Base-by-base conservation (phyloP, 1,140 invertebrate species). In the Drosophila kohkoa region DNA sequence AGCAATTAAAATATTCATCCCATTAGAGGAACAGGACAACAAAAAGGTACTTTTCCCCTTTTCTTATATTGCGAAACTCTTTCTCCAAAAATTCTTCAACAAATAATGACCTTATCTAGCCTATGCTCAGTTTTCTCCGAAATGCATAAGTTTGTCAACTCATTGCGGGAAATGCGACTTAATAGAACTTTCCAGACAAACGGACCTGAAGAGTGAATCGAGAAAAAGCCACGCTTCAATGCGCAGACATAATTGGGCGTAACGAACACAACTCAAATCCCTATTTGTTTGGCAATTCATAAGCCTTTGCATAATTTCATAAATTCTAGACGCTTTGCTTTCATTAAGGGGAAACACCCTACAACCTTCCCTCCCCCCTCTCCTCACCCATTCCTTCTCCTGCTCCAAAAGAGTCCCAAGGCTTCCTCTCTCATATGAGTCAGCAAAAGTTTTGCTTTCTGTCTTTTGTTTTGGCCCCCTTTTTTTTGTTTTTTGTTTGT, bases 221-320 rank as follows among this genome's bases (percentile, higher is more conserved):
- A 13, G 8, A 49, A 10, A 49, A 49, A 11, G n/a, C 2, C 28
- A 32, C 51, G 28, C 51, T 54, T 54, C n/a, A 54, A 35, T 54
- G 30, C 5, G 1, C 30, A 32, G n/a, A 35, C 28, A 13, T 54
- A 54, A 32, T 54, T 30, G 30, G 10, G 28, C 51, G 13, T 7
- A 54, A 35, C n/a, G 30, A 30, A 49, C 10, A 10, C 20, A 28
- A 54, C 51, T 54, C n/a, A 54, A 35, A 35, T 54, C 30, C 51
- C 30, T 54, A 35, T 54, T 54, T 54, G 30, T 54, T 54, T 54
- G 51, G 13, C 51, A 54, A 54, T 54, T 54, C 51, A 35, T 54
- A 54, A 54, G 51, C 51, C 51, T 54, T 15, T 13, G 13, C 28
- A 35, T 15, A 52, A 54, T 54, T 54, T 54, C 51, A 54, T 54